Base-by-base conservation (phyloP, 1,140 invertebrate species). In the Andricus grossulariae region DNA sequence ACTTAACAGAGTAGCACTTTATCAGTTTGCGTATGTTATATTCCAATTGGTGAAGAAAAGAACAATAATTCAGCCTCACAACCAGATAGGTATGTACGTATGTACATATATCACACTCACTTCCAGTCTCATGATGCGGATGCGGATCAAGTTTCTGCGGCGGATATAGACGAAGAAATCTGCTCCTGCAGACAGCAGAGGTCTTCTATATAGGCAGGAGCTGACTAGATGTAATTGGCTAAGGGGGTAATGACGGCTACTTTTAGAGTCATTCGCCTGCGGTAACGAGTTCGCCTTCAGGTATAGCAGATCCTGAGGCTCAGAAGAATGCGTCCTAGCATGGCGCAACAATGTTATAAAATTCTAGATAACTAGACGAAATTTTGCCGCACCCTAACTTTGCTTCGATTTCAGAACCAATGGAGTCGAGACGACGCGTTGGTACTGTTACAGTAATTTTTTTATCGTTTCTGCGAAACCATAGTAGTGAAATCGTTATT, bases 141-240 rank as follows among this genome's bases (percentile, higher is more conserved):
- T 18, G 57, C 71, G 18, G 54, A 74, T 39, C 13, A 66, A 54
- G 72, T 80, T 77, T 76, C 78, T 76, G 75, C 81, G 72, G 74
- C 60, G 78, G 72, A 74, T 80, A 78, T 76, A 74, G 81, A 78
- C 75, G 76, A 82, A 82, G 81, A 82, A 82, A 82, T 82, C 81
- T 80, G 73, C 74, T 57, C 49, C 73, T 75, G 73, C 76, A 79
- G 78, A 57, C 71, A 57, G 72, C 39, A 10, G 76, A 71, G 74
- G 75, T 70, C 76, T 78, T 77, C 55, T 79, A 82, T 82, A 82
- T 82, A 82, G 76, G 75, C 78, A 76, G 75, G 60, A 45, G 32
- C 39, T 77, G 71, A 49, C 54, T 78, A 39, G 74, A 74, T 79
- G 80, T 82, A 82, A 82, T 82, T 82, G 80, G 80, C 71, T 71